Conservation (phyloP, 2,113 vertebrate species). For the Puntigrus tetrazona region DNA sequence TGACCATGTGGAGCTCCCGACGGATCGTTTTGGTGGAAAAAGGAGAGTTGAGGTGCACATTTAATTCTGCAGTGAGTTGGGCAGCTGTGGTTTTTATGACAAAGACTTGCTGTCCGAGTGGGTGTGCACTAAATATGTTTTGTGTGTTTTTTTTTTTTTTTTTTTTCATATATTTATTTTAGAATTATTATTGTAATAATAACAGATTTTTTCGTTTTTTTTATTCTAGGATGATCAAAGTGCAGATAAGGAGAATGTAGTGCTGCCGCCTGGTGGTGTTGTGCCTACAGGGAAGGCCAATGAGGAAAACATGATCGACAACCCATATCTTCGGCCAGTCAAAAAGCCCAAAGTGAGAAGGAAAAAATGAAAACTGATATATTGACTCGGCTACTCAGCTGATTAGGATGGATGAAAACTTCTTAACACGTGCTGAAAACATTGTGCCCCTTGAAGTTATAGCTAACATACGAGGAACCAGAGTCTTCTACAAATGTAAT, state of each 20-base stretch:
- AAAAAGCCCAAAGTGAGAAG: slow-evolving; percentile 98
- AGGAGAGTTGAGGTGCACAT: too few species aligned
- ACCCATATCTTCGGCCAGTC: slow-evolving; percentile 94
- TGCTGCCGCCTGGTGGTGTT: slow-evolving; percentile 83
- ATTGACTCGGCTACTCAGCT: not conserved
- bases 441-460: slow-evolving; percentile 31
- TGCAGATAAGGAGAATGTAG: slow-evolving; percentile 91
- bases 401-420: not conserved
- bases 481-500: slow-evolving; percentile 13
- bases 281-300: slow-evolving; percentile 80
- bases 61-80: too few species aligned
- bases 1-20: too few species aligned
- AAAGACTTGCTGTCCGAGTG: too few species aligned
- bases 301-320: slow-evolving; percentile 93
- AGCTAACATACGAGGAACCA: slow-evolving; percentile 20
- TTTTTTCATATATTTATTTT: too few species aligned
- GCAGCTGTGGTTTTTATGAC: too few species aligned
- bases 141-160: too few species aligned
- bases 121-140: too few species aligned
- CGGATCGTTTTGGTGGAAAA: too few species aligned
- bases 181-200: not conserved
- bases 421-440: not conserved
- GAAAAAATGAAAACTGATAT: slow-evolving; percentile 85
- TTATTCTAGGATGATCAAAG: slow-evolving; percentile 84
- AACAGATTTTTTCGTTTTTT: not conserved